Percentiles rank a stretch among this genome's conserved stretches.
Evolutionary conservation across 1,140 invertebrate species (phyloP).

Genomic region (Stegodyphus dumicola): DNA sequence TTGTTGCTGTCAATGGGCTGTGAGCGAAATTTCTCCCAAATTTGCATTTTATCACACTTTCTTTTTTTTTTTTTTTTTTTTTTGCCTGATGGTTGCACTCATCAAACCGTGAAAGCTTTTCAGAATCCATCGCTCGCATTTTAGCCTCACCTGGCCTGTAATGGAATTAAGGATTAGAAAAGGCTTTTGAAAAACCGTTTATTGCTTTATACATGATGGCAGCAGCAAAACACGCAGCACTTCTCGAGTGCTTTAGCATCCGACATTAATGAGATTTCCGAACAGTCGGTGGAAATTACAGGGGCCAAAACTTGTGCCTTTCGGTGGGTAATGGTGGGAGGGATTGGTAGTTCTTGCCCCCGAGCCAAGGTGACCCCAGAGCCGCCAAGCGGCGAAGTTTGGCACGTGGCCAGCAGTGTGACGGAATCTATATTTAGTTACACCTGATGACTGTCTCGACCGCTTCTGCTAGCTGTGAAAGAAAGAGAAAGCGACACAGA

Average conservation of each 20-base stretch:
- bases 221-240: neutral
- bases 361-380: constrained; percentile 27
- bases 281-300: constrained; percentile 17
- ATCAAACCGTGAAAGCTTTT: too few species aligned
- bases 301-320: neutral
- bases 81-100: too few species aligned
- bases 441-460: constrained; percentile 26
- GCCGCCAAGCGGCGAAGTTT: constrained; percentile 20
- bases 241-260: neutral
- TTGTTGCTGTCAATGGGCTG: neutral
- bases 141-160: neutral
- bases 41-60: too few species aligned
- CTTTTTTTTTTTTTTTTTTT: too few species aligned
- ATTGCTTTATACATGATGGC: constrained; percentile 9
- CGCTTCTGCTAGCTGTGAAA: constrained; percentile 10
- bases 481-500: constrained; percentile 16
- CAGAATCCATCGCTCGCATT: too few species aligned
- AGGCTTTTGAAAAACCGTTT: constrained; percentile 10
- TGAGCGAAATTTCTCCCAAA: too few species aligned
- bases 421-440: constrained; percentile 33
- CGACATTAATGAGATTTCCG: constrained; percentile 30
- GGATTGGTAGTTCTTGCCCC: constrained; percentile 6
- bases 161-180: constrained; percentile 39
- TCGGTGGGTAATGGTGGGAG: neutral
- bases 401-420: constrained; percentile 21